These are phyloP conservation scores for Hucho hucho DNA, from an alignment of 2,113 vertebrate species.

Conservation along the genomic window DNA sequence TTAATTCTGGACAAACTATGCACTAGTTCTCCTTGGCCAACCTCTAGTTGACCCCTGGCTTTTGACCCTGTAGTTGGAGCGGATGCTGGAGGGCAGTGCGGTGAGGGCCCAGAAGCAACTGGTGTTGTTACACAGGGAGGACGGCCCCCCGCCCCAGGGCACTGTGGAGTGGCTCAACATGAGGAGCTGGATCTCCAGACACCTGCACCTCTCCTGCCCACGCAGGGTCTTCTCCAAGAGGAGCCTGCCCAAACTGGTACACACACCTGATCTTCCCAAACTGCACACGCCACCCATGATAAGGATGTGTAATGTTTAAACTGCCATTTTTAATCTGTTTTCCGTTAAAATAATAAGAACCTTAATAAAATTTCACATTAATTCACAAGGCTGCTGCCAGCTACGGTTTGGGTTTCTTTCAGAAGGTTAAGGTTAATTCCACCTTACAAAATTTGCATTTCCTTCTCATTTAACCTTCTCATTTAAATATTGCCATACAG, in stretches of 20 bases:
- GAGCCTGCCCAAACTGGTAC: slow-evolving; percentile 88
- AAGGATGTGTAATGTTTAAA: too few species aligned
- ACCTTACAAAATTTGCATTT: too few species aligned
- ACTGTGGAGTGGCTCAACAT: slow-evolving; percentile 95
- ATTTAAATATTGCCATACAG: too few species aligned
- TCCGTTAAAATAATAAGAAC: too few species aligned
- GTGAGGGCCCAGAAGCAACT: slow-evolving; percentile 94
- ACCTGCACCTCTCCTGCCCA: slow-evolving; percentile 91
- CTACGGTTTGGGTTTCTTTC: too few species aligned
- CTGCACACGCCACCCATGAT: too few species aligned
- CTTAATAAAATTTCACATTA: too few species aligned
- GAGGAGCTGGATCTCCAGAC: slow-evolving; percentile 92
- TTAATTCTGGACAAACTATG: slow-evolving; percentile 1
- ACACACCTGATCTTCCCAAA: background rate
- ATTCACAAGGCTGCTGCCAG: too few species aligned
- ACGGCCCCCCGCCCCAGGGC: slow-evolving; percentile 81
- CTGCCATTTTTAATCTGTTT: background rate
- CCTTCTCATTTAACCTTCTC: too few species aligned
- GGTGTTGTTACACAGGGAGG: slow-evolving; percentile 87
- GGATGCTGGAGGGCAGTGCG: slow-evolving; percentile 87
- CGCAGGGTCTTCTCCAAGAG: slow-evolving; percentile 87
- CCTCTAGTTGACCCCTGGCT: slow-evolving; percentile 1
- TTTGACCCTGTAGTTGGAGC: slow-evolving; percentile 79
- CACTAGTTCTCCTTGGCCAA: too few species aligned
- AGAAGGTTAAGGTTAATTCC: too few species aligned